phyloP scores from a whole-genome alignment of 2,113 vertebrate genomes.

The Megaleporinus macrocephalus region DNA sequence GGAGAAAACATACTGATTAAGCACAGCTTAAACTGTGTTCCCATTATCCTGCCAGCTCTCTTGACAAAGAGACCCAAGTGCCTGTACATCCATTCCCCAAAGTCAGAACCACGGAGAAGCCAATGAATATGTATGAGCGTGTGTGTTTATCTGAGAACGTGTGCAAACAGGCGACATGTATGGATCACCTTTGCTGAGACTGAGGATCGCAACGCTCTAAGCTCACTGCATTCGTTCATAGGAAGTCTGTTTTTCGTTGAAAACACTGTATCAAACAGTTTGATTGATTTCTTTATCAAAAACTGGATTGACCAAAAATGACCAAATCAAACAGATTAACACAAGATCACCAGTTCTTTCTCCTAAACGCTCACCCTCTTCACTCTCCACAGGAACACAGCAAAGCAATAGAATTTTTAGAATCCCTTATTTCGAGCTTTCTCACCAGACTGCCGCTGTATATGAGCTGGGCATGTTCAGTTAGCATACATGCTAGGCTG shows the following conservation, averaged over 20 bases:
- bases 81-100: conserved; percentile 63
- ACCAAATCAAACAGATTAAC: neutral
- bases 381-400: too few relatives aligned
- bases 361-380: neutral
- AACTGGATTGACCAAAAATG: neutral
- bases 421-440: neutral
- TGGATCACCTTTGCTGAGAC: neutral
- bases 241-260: neutral
- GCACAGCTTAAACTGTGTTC: conserved; percentile 70
- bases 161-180: neutral
- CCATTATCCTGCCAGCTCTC: conserved; percentile 65
- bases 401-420: neutral
- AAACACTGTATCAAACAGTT: neutral
- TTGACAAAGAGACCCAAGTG: conserved; percentile 60
- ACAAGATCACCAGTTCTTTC: neutral
- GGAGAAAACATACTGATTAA: conserved; percentile 75
- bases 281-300: neutral
- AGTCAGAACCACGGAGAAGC: conserved; percentile 42
- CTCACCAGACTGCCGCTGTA: too few relatives aligned
- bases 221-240: neutral
- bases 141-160: neutral
- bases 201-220: neutral
- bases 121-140: conserved; percentile 39
- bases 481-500: too few relatives aligned
- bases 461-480: too few relatives aligned